These are phyloP conservation scores for Parascotia fuliginaria DNA, from an alignment of 2,888 invertebrate genomes.

Conservation along the genomic window DNA sequence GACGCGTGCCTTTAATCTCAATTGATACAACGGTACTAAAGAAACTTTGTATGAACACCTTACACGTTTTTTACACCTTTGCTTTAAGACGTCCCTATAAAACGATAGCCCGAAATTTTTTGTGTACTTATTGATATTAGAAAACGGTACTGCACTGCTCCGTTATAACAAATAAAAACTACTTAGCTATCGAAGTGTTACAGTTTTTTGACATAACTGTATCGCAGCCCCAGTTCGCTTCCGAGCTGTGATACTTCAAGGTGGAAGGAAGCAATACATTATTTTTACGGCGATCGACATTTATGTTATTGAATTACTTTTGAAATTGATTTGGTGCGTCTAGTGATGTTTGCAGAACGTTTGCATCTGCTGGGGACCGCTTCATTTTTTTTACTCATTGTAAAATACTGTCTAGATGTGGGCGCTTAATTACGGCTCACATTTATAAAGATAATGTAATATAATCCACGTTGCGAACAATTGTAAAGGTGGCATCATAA, in stretches of 20 bases:
- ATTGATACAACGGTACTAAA: constrained; percentile 81
- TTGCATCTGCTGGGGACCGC: constrained; percentile 74
- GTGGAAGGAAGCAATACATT: constrained; percentile 85
- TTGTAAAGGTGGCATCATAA: constrained; percentile 65
- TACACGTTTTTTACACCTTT: constrained; percentile 68
- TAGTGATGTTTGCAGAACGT: constrained; percentile 71
- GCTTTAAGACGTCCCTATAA: constrained; percentile 72
- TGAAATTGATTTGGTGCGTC: constrained; percentile 74
- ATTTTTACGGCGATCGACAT: constrained; percentile 78
- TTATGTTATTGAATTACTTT: constrained; percentile 85
- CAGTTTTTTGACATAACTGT: constrained; percentile 82
- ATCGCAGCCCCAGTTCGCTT: constrained; percentile 63
- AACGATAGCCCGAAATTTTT: constrained; percentile 75
- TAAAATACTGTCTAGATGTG: constrained; percentile 72
- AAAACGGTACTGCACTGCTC: constrained; percentile 70
- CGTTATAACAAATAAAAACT: constrained; percentile 75
- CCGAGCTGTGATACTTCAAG: constrained; percentile 68
- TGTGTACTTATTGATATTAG: constrained; percentile 68
- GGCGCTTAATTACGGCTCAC: constrained; percentile 82
- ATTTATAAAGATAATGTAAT: constrained; percentile 83
- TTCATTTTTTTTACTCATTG: constrained; percentile 67
- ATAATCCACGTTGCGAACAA: constrained; percentile 80
- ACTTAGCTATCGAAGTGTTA: constrained; percentile 65
- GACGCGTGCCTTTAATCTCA: constrained; percentile 83
- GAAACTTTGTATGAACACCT: constrained; percentile 77